A percentile compares a stretch with the other conserved stretches of the same genome.
These are phyloP conservation scores for Bombylius major DNA, from an alignment of 2,888 invertebrate genomes.

Conservation along the genomic window DNA sequence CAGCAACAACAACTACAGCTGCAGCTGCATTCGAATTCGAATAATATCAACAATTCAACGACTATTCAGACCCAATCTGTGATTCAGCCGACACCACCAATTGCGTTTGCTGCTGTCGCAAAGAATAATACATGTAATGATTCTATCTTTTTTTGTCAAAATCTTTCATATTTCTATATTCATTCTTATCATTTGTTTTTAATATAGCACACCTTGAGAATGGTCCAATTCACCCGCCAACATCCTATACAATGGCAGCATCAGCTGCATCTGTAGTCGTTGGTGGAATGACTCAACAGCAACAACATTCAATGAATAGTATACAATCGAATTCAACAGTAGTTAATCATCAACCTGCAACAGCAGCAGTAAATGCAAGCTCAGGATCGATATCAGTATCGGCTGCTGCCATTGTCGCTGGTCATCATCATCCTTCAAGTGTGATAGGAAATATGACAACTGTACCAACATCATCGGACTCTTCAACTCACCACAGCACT, in stretches of 20 bases:
- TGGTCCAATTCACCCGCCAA: constrained; percentile 28
- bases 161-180: not conserved
- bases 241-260: constrained; percentile 24
- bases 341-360: constrained; percentile 28
- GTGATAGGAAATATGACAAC: constrained; percentile 2
- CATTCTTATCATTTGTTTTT: not conserved
- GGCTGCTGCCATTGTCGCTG: not conserved
- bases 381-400: not conserved
- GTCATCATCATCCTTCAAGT: not conserved
- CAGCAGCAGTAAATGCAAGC: constrained; percentile 23
- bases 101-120: constrained; percentile 53
- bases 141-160: constrained; percentile 4
- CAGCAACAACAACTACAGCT: not conserved
- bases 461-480: constrained; percentile 9
- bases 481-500: constrained; percentile 21
- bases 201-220: constrained; percentile 33
- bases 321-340: constrained; percentile 26
- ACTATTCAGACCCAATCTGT: constrained; percentile 37
- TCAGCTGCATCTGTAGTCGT: constrained; percentile 22
- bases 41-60: constrained; percentile 10
- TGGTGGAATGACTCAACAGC: constrained; percentile 12
- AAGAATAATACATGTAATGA: constrained; percentile 40
- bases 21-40: constrained; percentile 11
- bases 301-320: constrained; percentile 21
- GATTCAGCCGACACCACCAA: constrained; percentile 36